Evolutionary conservation across 2,797 vertebrate species (phyloP), one percentile per base, ranked within the genome.

Genomic region (Leptodactylus fallax): DNA sequence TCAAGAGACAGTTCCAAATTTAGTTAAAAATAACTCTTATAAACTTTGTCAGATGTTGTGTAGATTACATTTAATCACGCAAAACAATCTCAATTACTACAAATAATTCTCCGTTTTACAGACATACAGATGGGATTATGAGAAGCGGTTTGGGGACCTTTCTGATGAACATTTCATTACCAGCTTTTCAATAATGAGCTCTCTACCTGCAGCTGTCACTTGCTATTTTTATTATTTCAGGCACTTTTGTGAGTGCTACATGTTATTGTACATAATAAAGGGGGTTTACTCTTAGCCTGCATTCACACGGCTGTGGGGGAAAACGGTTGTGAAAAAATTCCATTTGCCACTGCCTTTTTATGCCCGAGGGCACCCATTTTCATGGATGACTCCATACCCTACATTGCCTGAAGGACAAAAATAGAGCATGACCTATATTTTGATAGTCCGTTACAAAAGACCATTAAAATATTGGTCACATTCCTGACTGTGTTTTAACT

Each of bases 21-120:
- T 86, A 79, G 49, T 67, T 55, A 84, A 65, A 87, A 82, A 87
- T 76, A 87, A 81, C 53, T 67, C 12, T 56, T 58, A 74, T 83
- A 58, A 56, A 58, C 83, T 83, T 71, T 71, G 81, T 71, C 65
- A 83, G 81, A 72, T 71, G 81, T 81, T 79, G 56, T 58, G 27
- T 60, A 55, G 51, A 79, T 79, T 79, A 79, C 25, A 79, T 79
- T 19, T 79, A 79, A 79, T 58, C 77, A 58, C 12, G 6, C 49
- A 78, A 76, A n/a, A 79, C 77, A 55, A 55, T 79, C 55, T 55
- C 51, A 56, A 56, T 79, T 79, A 27, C 78, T 12, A 27, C 16
- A 79, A 79, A 17, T 27, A 79, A 79, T 79, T 79, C 23, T 60
- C 23, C 6, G 8, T 27, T 79, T 79, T 79, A 12, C 17, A 56